These are phyloP conservation scores for Benitochromis conjunctus DNA, from an alignment of 2,113 vertebrate species.

Conservation along the genomic window DNA sequence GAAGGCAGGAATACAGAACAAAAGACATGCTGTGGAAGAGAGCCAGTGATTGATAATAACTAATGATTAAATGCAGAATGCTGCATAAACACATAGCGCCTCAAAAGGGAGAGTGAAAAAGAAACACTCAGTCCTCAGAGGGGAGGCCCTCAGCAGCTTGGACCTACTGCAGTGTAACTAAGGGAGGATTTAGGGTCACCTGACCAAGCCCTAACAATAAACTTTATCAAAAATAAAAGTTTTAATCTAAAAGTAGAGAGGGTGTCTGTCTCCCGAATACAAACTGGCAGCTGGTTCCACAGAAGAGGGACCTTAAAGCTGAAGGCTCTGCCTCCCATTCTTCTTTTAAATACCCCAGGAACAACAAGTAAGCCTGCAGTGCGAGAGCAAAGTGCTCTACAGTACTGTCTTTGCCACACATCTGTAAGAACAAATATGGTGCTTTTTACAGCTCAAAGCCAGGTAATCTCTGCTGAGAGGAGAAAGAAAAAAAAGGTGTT, in stretches of 20 bases:
- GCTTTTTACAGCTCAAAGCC: constrained; percentile 1
- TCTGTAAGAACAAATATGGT: constrained; percentile 18
- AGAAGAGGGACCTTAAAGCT: neutral
- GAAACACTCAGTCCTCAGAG: neutral
- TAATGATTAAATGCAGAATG: neutral
- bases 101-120: neutral
- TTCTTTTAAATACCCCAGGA: neutral
- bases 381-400: neutral
- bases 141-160: neutral
- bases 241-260: neutral
- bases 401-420: neutral
- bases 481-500: neutral
- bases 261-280: neutral
- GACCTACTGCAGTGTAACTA: neutral
- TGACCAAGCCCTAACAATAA: neutral
- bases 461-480: neutral
- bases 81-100: neutral
- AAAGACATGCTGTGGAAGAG: neutral
- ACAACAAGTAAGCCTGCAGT: neutral
- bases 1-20: neutral
- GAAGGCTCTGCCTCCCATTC: neutral
- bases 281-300: neutral
- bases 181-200: neutral
- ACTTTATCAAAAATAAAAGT: neutral
- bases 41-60: neutral